Base-by-base conservation (phyloP, 2,888 invertebrate genomes). In the Formica aserva region DNA sequence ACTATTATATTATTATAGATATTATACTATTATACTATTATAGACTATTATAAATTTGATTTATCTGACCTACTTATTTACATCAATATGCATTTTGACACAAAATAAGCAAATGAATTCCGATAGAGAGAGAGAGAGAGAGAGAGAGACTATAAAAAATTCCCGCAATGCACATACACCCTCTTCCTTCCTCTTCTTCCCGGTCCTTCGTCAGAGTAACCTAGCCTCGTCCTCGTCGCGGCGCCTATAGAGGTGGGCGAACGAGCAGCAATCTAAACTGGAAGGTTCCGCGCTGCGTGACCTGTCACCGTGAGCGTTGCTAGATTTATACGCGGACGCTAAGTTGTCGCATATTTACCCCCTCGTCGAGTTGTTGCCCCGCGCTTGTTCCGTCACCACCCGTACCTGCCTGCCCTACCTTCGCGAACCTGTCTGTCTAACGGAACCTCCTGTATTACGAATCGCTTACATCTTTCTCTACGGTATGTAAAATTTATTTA, bases 311-410 rank as follows among this genome's bases (percentile, higher is more conserved):
- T 94, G 93, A 94, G 91, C 92, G 91, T 91, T 87, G 88, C 90
- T 93, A 93, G 93, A 94, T 94, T 94, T 94, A 94, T 94, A 94
- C 91, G 92, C 94, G 93, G 93, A 94, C 93, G 93, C 92, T 92
- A 92, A 94, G 94, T 94, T 94, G 94, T 94, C 94, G 94, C 94
- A 94, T 94, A 94, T 94, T 94, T 94, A 94, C 93, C 92, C 55
- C 60, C 71, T 89, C 88, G 87, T 74, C 80, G 84, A 78, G 83
- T 83, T 82, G 76, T 55, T 82, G 83, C 85, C 72, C 76, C 60
- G 35, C 75, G 65, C 65, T 67, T 77, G 83, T 76, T 75, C 85
- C 78, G 63, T 81, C 55, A 72, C 75, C 69, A 55, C 75, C 77
- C 48, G 48, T 52, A 52, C n/a, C 55, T 78, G 55, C 8, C 55